These are phyloP conservation scores for Athalia circularis DNA, from an alignment of 2,888 invertebrate genomes.

Conservation along the genomic window DNA sequence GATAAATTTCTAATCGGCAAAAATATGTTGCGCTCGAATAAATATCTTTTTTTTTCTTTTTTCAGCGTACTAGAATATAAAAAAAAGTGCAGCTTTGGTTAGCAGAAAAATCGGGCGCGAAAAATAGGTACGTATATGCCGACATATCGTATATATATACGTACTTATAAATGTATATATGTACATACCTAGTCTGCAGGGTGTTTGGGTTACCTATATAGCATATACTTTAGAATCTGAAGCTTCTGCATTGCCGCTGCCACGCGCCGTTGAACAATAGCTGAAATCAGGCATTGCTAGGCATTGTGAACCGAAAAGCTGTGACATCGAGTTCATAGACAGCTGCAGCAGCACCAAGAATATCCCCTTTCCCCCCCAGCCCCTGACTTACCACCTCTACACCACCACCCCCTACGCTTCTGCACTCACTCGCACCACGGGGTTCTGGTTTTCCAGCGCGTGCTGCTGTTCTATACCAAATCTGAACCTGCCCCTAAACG, in stretches of 20 bases:
- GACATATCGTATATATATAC: no score
- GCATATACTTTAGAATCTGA: slow-evolving; percentile 2
- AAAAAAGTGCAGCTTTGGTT: no score
- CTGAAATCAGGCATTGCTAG: slow-evolving; percentile 70
- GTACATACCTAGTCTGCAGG: no score
- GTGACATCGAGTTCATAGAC: slow-evolving; percentile 69
- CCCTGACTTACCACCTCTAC: slow-evolving; percentile 20
- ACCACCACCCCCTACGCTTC: neutral
- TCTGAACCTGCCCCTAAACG: slow-evolving; percentile 29
- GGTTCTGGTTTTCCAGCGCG: slow-evolving; percentile 40
- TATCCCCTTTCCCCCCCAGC: slow-evolving; percentile 23
- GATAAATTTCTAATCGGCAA: no score
- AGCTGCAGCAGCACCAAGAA: slow-evolving; percentile 60
- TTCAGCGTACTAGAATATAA: no score
- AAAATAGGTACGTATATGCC: no score
- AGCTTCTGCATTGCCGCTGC: slow-evolving; percentile 57
- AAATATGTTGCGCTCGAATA: no score
- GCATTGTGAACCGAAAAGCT: slow-evolving; percentile 69
- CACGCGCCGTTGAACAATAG: slow-evolving; percentile 67
- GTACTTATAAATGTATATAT: no score
- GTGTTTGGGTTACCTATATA: neutral
- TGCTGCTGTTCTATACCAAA: slow-evolving; percentile 13
- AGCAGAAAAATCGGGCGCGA: no score
- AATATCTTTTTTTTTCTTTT: no score
- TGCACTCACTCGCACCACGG: slow-evolving; percentile 12